Evolutionary conservation across 37 sponge, comb jelly and placozoan species (phyloP).

Genomic region (Halichondria panicea): DNA sequence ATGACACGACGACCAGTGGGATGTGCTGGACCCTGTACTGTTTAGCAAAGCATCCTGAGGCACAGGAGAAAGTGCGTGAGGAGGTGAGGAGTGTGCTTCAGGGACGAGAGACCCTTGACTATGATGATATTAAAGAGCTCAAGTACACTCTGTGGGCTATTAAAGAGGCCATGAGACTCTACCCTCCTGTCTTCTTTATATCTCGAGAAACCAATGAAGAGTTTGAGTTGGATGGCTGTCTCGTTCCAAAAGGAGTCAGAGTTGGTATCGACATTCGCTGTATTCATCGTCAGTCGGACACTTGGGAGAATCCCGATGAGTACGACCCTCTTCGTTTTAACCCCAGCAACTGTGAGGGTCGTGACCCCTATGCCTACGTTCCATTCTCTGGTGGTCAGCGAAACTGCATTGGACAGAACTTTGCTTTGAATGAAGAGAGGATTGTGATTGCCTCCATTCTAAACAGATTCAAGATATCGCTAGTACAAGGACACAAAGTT

Average conservation of each 20-base stretch:
- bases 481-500: conserved; percentile 27
- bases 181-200: conserved; percentile 68
- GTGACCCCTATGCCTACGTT: conserved; percentile 69
- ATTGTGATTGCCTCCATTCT: conserved; percentile 54
- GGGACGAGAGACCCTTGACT: conserved; percentile 42
- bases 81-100: conserved; percentile 52
- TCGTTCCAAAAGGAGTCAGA: conserved; percentile 56
- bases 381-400: conserved; percentile 81
- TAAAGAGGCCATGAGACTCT: conserved; percentile 81
- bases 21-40: conserved; percentile 23
- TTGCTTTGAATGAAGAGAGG: conserved; percentile 78
- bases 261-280: conserved; percentile 18
- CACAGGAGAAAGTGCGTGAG: conserved; percentile 76
- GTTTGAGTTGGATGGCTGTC: conserved; percentile 36
- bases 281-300: conserved; percentile 48
- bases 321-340: conserved; percentile 78
- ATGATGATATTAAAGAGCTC: conserved; percentile 61
- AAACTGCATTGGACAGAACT: conserved; percentile 92
- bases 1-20: conserved; percentile 78
- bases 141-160: conserved; percentile 72
- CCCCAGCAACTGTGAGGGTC: conserved; percentile 41
- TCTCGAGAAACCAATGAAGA: conserved; percentile 40
- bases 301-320: conserved; percentile 77
- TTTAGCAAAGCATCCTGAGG: conserved; percentile 55
- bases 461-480: conserved; percentile 17